A percentile compares a stretch with the other conserved stretches of the same genome.
Conservation (phyloP, 2,797 vertebrate genomes). For the Coreius guichenoti region DNA sequence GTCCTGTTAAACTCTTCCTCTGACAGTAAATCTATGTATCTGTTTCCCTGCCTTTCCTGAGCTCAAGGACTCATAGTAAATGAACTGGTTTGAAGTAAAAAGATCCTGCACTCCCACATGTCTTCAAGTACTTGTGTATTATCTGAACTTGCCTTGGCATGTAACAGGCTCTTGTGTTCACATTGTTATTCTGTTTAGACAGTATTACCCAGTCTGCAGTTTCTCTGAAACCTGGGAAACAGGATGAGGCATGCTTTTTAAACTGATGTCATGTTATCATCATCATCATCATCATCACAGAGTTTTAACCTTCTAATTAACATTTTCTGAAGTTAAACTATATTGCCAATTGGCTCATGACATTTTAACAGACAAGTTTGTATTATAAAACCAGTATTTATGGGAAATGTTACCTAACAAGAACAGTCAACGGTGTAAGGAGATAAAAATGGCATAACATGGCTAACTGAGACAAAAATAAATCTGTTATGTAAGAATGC, state of each 20-base stretch:
- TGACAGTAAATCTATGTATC: neutral
- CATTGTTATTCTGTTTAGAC: conserved; percentile 8
- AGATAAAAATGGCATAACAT: conserved; percentile 11
- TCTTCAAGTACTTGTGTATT: neutral
- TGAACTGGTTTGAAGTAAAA: conserved; percentile 18
- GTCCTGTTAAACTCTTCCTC: neutral
- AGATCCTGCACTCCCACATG: neutral
- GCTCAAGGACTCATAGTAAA: neutral
- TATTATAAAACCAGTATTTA: neutral
- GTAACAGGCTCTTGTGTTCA: conserved; percentile 15
- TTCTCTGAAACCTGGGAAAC: conserved; percentile 11
- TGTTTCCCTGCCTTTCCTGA: neutral
- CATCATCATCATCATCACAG: neutral
- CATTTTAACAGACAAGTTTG: neutral
- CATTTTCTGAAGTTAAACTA: neutral
- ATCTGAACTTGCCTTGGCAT: conserved; percentile 33
- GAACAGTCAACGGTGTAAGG: neutral
- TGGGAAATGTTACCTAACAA: neutral
- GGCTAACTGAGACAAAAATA: conserved; percentile 8
- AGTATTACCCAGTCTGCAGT: neutral
- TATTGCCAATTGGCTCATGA: neutral
- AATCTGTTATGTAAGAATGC: neutral
- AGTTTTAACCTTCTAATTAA: neutral
- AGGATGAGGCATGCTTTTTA: conserved; percentile 25
- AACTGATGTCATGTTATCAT: neutral